Evolutionary conservation across 2,113 vertebrate genomes (phyloP).

Genomic region (Notarius quadriscutis): DNA sequence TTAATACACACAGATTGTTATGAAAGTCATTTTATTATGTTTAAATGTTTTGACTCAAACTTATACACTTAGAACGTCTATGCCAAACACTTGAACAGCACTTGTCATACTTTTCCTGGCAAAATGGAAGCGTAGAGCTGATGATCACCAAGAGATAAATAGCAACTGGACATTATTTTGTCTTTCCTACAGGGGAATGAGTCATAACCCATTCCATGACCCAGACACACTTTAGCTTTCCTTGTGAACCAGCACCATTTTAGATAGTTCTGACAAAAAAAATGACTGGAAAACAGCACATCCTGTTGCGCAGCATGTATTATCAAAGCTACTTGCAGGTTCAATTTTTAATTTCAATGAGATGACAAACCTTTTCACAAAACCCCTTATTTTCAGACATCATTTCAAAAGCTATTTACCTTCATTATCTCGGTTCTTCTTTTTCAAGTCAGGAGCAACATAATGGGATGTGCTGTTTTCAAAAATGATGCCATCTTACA

Average conservation of each 20-base stretch:
- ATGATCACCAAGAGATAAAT: background rate
- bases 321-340: background rate
- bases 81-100: background rate
- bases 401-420: background rate
- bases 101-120: too few relatives aligned
- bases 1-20: background rate
- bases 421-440: background rate
- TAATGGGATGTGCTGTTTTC: background rate
- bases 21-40: background rate
- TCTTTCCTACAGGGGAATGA: background rate
- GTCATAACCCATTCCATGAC: background rate
- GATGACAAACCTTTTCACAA: background rate
- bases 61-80: background rate
- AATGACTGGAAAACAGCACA: background rate
- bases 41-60: background rate
- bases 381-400: background rate
- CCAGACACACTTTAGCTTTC: background rate
- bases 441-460: background rate
- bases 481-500: background rate
- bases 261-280: background rate
- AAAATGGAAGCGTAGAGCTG: background rate
- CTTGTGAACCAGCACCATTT: background rate
- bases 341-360: background rate
- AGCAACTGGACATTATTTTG: background rate
- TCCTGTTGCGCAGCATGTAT: background rate